Evolutionary conservation across 92 coral and sea anemone genomes (phyloP).

Genomic region (Scolanthus callimorphus): DNA sequence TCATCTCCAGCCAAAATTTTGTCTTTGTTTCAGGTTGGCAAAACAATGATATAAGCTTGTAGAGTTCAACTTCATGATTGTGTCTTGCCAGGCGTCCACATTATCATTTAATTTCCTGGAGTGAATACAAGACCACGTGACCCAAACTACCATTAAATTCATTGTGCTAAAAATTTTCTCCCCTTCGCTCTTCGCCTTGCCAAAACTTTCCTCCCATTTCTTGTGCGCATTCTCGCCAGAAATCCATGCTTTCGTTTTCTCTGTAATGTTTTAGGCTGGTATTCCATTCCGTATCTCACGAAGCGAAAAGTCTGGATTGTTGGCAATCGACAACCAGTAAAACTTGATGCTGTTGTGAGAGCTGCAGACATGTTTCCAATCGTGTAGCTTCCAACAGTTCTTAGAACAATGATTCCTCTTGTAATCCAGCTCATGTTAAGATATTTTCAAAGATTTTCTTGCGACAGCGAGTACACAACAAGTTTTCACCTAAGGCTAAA

Average conservation of each 20-base stretch:
- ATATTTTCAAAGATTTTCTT: not conserved
- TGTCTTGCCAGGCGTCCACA: too few species aligned
- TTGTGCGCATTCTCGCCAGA: slow-evolving; percentile 76
- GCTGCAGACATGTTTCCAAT: slow-evolving; percentile 21
- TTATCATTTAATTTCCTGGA: too few species aligned
- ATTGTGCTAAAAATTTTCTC: slow-evolving; percentile 89
- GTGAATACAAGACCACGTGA: slow-evolving; percentile 2
- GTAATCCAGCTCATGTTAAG: slow-evolving; percentile 63
- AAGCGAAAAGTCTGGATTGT: slow-evolving; percentile 72
- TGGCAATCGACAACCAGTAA: slow-evolving; percentile 22
- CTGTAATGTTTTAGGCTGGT: slow-evolving; percentile 88
- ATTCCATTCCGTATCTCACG: slow-evolving; percentile 91
- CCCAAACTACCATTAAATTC: not conserved
- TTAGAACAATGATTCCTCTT: slow-evolving; percentile 42
- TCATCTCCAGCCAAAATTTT: too few species aligned
- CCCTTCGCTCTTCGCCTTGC: slow-evolving; percentile 84
- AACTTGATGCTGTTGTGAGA: slow-evolving; percentile 20
- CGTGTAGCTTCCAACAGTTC: slow-evolving; percentile 25
- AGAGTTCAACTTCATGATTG: too few species aligned
- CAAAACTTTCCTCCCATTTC: slow-evolving; percentile 80
- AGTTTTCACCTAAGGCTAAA: too few species aligned
- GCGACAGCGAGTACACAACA: not conserved
- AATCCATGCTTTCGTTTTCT: slow-evolving; percentile 95
- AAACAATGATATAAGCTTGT: too few species aligned
- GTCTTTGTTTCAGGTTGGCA: too few species aligned